phyloP scores from a whole-genome alignment of 1,140 invertebrate genomes.

The Marisa cornuarietis region DNA sequence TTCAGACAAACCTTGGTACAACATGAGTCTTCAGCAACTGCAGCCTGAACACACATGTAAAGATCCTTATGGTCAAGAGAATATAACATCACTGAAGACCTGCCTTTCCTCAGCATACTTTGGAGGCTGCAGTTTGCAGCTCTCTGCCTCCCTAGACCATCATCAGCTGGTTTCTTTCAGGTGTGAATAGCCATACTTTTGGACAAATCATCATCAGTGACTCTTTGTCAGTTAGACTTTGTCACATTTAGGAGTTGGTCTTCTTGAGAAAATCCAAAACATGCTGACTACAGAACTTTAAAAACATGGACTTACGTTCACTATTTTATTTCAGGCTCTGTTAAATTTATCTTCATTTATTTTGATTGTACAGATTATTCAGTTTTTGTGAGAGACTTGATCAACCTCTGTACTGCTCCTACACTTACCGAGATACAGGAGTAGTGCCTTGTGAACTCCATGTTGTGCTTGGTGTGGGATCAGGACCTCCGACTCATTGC shows the following conservation, averaged over 20 bases:
- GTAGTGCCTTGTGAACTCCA: not conserved
- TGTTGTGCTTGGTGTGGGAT: slow-evolving; percentile 15
- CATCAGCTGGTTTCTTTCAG: slow-evolving; percentile 13
- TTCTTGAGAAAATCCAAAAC: not conserved
- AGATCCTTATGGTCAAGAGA: not conserved
- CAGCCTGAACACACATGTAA: slow-evolving; percentile 62
- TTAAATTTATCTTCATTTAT: not conserved
- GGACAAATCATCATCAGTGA: not conserved
- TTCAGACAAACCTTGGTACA: slow-evolving; percentile 65
- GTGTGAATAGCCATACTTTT: not conserved
- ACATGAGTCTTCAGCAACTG: slow-evolving; percentile 68
- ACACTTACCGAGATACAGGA: slow-evolving; percentile 12
- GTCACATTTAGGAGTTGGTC: not conserved
- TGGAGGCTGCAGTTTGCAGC: slow-evolving; percentile 19
- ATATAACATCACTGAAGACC: slow-evolving; percentile 13
- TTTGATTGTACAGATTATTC: slow-evolving; percentile 8
- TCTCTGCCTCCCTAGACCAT: slow-evolving; percentile 4
- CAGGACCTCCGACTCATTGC: slow-evolving; percentile 4
- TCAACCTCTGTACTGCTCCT: slow-evolving; percentile 22
- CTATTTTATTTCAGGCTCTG: not conserved
- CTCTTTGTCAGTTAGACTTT: not conserved
- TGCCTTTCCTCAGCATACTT: slow-evolving; percentile 19
- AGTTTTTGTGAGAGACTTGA: slow-evolving; percentile 5
- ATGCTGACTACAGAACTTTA: not conserved
- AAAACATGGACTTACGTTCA: not conserved